Conservation (phyloP, 64 coral and sea anemone species). For the Platygyra sinensis region DNA sequence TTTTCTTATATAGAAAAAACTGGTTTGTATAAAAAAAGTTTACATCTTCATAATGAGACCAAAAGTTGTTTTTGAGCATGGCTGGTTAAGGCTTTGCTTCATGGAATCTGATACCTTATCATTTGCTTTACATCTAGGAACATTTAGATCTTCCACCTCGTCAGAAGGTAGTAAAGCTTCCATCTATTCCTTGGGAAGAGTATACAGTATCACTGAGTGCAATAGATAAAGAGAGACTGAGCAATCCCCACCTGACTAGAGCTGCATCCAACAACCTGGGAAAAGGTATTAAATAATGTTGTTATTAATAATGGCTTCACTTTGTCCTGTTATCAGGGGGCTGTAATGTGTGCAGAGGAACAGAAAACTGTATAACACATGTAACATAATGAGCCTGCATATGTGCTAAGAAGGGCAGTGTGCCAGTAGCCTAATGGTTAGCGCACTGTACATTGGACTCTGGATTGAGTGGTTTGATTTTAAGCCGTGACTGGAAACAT, state of each 20-base stretch:
- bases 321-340: too few species aligned
- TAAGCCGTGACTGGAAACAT: too few species aligned
- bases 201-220: conserved; percentile 73
- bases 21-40: not conserved
- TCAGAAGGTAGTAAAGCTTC: conserved; percentile 84
- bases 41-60: too few species aligned
- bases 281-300: conserved; percentile 48
- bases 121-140: conserved; percentile 50
- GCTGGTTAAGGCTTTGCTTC: not conserved
- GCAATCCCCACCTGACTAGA: conserved; percentile 72
- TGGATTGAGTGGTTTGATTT: too few species aligned
- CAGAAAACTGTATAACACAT: too few species aligned
- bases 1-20: not conserved
- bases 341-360: too few species aligned
- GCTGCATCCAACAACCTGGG: conserved; percentile 51
- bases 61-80: not conserved
- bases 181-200: conserved; percentile 74
- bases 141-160: conserved; percentile 68
- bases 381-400: too few species aligned
- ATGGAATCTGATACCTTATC: not conserved
- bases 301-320: too few species aligned
- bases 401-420: too few species aligned
- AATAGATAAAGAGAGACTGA: conserved; percentile 52
- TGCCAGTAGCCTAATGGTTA: too few species aligned
- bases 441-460: too few species aligned